Evolutionary conservation across 2,113 vertebrate genomes (phyloP).

Genomic region (Albula goreensis): DNA sequence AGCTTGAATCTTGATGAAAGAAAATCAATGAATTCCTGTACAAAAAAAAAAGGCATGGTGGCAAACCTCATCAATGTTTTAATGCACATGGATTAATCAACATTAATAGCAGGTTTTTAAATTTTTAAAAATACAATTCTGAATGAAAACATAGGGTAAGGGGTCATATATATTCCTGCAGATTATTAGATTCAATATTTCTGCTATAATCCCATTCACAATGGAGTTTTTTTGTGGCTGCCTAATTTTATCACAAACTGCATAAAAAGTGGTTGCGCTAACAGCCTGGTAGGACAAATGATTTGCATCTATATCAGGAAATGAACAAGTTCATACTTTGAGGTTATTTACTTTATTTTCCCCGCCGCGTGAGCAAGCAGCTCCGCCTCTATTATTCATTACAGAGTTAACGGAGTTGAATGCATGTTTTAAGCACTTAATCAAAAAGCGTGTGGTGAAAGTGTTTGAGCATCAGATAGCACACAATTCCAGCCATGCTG

Average conservation of each 20-base stretch:
- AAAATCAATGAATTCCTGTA: too few relatives aligned
- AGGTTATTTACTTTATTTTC: background rate
- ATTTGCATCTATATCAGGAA: background rate
- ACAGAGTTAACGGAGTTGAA: background rate
- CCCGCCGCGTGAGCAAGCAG: background rate
- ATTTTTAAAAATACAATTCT: too few relatives aligned
- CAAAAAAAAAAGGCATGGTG: too few relatives aligned
- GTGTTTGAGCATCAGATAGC: background rate
- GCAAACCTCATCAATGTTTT: too few relatives aligned
- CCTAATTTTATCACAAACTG: background rate
- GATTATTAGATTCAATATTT: background rate
- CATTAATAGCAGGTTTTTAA: too few relatives aligned
- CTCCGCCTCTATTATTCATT: background rate
- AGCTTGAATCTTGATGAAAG: too few relatives aligned
- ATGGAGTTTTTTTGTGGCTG: background rate
- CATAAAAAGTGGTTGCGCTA: background rate
- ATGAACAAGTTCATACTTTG: background rate
- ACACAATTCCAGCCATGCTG: background rate
- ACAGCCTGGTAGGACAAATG: background rate
- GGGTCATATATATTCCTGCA: too few relatives aligned
- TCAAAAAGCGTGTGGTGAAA: background rate
- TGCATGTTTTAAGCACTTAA: background rate
- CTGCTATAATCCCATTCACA: background rate
- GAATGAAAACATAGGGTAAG: too few relatives aligned
- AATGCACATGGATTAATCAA: too few relatives aligned